A percentile compares a stretch with the other conserved stretches of the same genome.
phyloP scores from a whole-genome alignment of 2,797 vertebrate genomes.

The Ctenopoma kingsleyae region DNA sequence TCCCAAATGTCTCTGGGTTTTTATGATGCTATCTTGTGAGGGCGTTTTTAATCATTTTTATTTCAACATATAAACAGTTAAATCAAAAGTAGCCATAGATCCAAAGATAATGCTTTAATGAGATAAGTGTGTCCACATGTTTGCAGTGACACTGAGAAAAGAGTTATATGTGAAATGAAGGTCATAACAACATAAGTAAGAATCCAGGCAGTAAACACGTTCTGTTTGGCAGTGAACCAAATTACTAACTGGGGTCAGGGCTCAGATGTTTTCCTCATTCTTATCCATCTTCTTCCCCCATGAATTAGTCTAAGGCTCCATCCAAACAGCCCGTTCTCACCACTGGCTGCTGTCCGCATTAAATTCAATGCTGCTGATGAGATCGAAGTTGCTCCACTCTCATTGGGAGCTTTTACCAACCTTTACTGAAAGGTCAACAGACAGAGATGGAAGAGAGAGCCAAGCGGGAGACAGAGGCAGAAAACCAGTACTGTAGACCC shows the following conservation, averaged over 20 bases:
- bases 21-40: too few species aligned
- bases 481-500: neutral
- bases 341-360: constrained; percentile 25
- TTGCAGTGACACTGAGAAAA: too few species aligned
- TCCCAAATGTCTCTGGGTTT: too few species aligned
- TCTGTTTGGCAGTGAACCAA: too few species aligned
- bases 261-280: constrained; percentile 26
- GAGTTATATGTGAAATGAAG: too few species aligned
- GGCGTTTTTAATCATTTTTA: too few species aligned
- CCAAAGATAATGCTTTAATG: too few species aligned
- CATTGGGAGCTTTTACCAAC: constrained; percentile 46
- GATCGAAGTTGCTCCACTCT: constrained; percentile 53
- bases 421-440: constrained; percentile 60
- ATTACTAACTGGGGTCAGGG: neutral
- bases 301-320: constrained; percentile 35
- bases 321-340: constrained; percentile 36
- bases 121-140: too few species aligned
- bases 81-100: too few species aligned
- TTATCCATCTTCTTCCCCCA: constrained; percentile 7
- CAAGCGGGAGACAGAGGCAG: neutral
- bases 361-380: constrained; percentile 57
- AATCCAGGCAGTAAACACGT: too few species aligned
- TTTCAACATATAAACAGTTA: too few species aligned
- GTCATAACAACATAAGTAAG: too few species aligned
- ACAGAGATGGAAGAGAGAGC: constrained; percentile 25